Percentiles rank a stretch among this genome's conserved stretches.
Evolutionary conservation across 2,797 vertebrate species (phyloP).

Genomic region (Macroramphosus scolopax): DNA sequence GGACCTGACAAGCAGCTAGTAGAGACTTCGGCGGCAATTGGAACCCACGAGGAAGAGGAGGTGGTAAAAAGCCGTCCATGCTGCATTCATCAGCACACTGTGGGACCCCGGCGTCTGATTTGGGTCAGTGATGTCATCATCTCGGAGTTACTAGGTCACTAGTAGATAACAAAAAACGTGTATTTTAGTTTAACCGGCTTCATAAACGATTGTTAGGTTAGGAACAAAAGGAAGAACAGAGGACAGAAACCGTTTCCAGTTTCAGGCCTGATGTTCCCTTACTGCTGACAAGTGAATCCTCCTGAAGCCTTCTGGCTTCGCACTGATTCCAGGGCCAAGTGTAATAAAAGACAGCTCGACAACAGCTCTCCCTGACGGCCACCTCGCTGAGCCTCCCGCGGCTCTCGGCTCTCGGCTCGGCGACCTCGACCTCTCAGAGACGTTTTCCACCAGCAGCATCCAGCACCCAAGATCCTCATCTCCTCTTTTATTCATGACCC

Average conservation of each 20-base stretch:
- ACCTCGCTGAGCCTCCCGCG: slow-evolving; percentile 7
- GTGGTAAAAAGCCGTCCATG: slow-evolving; percentile 61
- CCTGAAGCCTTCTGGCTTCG: slow-evolving; percentile 10
- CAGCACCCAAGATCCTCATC: slow-evolving; percentile 26
- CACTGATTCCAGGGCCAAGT: slow-evolving; percentile 39
- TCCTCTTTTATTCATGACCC: slow-evolving; percentile 51
- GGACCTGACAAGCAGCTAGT: slow-evolving; percentile 30
- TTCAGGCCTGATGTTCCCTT: too few species aligned
- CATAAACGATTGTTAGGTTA: too few species aligned
- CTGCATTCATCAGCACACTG: too few species aligned
- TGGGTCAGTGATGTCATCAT: too few species aligned
- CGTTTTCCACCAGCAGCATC: too few species aligned
- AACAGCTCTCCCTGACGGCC: slow-evolving; percentile 5
- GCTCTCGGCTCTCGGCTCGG: neutral
- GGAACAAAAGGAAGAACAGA: too few species aligned
- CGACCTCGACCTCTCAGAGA: slow-evolving; percentile 9
- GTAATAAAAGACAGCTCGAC: slow-evolving; percentile 52
- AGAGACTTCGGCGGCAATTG: slow-evolving; percentile 58
- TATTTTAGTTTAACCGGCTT: too few species aligned
- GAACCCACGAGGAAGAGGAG: slow-evolving; percentile 34
- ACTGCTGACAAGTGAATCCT: too few species aligned
- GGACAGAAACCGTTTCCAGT: too few species aligned
- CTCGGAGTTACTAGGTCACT: too few species aligned
- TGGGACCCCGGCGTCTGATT: too few species aligned
- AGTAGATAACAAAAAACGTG: too few species aligned